phyloP scores from a whole-genome alignment of 2,113 vertebrate genomes.

The Phylloscopus trochiloides region DNA sequence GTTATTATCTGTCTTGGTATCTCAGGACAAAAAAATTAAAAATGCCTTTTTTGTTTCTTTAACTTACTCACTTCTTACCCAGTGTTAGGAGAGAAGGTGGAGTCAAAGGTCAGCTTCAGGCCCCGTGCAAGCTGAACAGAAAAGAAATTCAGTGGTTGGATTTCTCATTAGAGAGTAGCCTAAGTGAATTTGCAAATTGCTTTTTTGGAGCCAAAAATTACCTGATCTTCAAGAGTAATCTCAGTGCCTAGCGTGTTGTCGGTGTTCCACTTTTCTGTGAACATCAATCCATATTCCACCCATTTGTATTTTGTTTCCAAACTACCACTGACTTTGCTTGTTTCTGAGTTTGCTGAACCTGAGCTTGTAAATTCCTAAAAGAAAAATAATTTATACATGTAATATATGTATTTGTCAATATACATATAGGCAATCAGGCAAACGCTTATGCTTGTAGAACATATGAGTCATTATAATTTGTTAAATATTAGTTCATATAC shows the following conservation, averaged over 20 bases:
- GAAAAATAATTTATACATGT: neutral
- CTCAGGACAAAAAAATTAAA: neutral
- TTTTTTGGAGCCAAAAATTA: constrained; percentile 1
- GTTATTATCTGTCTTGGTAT: neutral
- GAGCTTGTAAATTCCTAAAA: constrained; percentile 94
- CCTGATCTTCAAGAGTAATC: constrained; percentile 91
- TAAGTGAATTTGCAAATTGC: neutral
- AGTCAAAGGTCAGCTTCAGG: constrained; percentile 95
- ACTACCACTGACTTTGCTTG: constrained; percentile 90
- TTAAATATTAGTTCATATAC: neutral
- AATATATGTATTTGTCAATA: neutral
- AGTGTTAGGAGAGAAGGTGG: constrained; percentile 96
- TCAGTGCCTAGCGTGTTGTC: constrained; percentile 96
- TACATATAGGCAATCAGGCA: neutral
- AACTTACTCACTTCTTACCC: constrained; percentile 80
- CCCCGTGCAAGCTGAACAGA: constrained; percentile 84
- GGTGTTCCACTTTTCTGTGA: constrained; percentile 97
- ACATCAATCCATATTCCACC: constrained; percentile 91
- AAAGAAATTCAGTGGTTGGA: constrained; percentile 56
- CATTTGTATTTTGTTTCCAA: constrained; percentile 98
- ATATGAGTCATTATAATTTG: neutral
- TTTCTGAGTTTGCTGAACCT: constrained; percentile 93
- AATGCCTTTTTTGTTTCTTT: neutral
- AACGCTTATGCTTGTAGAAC: neutral
- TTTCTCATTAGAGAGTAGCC: neutral